These are phyloP conservation scores for Microcebus jonahi DNA, from an alignment of 2,113 vertebrate genomes.

Conservation along the genomic window DNA sequence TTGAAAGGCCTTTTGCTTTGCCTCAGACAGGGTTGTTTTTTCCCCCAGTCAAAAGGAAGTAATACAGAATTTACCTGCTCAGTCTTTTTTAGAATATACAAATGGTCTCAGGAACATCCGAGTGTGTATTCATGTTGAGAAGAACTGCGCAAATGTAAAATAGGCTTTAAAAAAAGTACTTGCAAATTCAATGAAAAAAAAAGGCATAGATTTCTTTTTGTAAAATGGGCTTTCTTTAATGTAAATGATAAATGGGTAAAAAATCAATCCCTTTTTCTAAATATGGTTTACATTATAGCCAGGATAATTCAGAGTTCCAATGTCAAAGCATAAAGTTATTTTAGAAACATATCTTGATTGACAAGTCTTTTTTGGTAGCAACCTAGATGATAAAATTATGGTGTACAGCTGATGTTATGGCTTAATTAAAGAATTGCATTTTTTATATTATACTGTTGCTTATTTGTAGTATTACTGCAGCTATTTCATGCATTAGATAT, in stretches of 20 bases:
- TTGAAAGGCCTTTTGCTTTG: constrained; percentile 77
- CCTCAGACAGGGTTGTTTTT: constrained; percentile 25
- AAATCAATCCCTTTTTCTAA: background rate
- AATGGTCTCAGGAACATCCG: constrained; percentile 25
- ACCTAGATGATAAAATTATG: background rate
- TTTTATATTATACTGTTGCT: constrained; percentile 45
- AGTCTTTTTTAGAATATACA: constrained; percentile 49
- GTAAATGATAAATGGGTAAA: background rate
- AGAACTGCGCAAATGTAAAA: background rate
- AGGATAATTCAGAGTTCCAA: constrained; percentile 29
- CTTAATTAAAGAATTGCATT: constrained; percentile 66
- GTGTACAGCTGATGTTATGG: constrained; percentile 38
- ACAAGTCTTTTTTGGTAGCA: background rate
- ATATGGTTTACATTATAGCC: background rate
- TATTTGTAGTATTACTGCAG: constrained; percentile 42
- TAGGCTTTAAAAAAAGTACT: background rate
- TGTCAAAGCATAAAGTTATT: constrained; percentile 17
- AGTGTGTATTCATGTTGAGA: background rate
- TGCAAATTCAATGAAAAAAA: constrained; percentile 24
- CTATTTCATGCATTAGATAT: background rate
- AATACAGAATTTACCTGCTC: constrained; percentile 52
- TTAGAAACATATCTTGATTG: background rate
- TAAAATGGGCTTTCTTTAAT: background rate
- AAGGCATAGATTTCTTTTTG: background rate
- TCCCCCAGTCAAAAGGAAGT: constrained; percentile 18